Evolutionary conservation across 1,140 invertebrate species (phyloP).

Genomic region (Drosophila saltans): DNA sequence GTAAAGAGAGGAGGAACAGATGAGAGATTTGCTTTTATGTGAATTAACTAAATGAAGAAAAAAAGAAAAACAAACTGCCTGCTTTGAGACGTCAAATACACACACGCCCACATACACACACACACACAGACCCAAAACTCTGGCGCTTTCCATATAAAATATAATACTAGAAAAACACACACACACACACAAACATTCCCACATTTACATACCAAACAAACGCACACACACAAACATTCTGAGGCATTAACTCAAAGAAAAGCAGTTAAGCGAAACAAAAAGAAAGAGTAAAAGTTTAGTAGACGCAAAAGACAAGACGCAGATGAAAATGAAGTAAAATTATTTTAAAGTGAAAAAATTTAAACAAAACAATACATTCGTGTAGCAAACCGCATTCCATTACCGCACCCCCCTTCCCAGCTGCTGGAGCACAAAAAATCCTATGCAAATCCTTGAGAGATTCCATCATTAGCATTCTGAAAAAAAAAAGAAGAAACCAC

Average conservation of each 20-base stretch:
- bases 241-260: slow-evolving; percentile 31
- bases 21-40: slow-evolving; percentile 58
- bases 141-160: slow-evolving; percentile 72
- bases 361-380: slow-evolving; percentile 48
- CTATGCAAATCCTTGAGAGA: slow-evolving; percentile 1
- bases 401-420: slow-evolving; percentile 11
- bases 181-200: slow-evolving; percentile 35
- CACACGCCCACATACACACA: slow-evolving; percentile 19
- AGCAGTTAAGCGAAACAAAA: slow-evolving; percentile 26
- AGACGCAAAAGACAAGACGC: neutral
- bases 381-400: slow-evolving; percentile 61
- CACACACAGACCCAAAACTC: slow-evolving; percentile 63
- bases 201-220: slow-evolving; percentile 35
- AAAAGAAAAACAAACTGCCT: slow-evolving; percentile 59
- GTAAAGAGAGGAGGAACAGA: slow-evolving; percentile 86
- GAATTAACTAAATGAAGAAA: slow-evolving; percentile 68
- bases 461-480: slow-evolving; percentile 1
- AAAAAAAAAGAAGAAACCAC: neutral
- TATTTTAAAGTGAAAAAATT: slow-evolving; percentile 1
- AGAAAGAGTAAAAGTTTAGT: slow-evolving; percentile 22
- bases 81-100: slow-evolving; percentile 72
- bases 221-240: slow-evolving; percentile 29
- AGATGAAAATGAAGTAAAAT: neutral
- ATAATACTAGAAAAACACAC: slow-evolving; percentile 47
- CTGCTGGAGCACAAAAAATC: slow-evolving; percentile 14